Evolutionary conservation across 1,140 invertebrate species (phyloP), one percentile per base, ranked within the genome.

Genomic region (Drosophila tsacasi): DNA sequence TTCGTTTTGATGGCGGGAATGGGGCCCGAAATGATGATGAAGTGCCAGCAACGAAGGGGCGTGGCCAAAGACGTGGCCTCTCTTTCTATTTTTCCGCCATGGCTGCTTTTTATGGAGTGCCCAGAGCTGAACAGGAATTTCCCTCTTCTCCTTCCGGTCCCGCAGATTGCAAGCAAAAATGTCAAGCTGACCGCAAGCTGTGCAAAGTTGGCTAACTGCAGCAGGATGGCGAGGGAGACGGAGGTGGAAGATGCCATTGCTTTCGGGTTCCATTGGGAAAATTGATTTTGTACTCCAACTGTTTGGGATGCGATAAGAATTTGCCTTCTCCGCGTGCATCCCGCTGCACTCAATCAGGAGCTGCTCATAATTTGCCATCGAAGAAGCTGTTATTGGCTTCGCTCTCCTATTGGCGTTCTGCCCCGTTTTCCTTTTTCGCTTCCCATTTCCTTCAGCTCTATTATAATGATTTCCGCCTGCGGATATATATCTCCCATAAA

Each of bases 21-120:
- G 61, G 67, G 67, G 52, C 42, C 67, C 54, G 65, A 84, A 85
- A 85, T 90, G 78, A 89, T 89, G 85, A 89, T 89, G 75, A 89
- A 89, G 85, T 89, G 81, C 52, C 58, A 65, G 69, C 73, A 64
- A 71, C 55, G 55, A 65, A 50, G 47, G 80, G 80, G 80, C 72
- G 80, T 83, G 76, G 68, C 25, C 59, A 73, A 63, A 64, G 44
- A 57, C 58, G 23, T 61, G 55, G 47, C 25, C 13, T 2, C 23
- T 30, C 67, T 3, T 19, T 21, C 35, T 57, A 6, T 15, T 30
- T 30, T 69, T 81, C 35, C 52, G 75, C 61, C 42, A 68, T 73
- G 23, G 40, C 72, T 69, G 62, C 65, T 65, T 80, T 89, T 83
- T 69, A 84, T 84, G 21, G 81, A 87, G 81, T 89, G 84, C 66